These are phyloP conservation scores for Sceloporus undulatus DNA, from an alignment of 2,113 vertebrate species.

Conservation along the genomic window DNA sequence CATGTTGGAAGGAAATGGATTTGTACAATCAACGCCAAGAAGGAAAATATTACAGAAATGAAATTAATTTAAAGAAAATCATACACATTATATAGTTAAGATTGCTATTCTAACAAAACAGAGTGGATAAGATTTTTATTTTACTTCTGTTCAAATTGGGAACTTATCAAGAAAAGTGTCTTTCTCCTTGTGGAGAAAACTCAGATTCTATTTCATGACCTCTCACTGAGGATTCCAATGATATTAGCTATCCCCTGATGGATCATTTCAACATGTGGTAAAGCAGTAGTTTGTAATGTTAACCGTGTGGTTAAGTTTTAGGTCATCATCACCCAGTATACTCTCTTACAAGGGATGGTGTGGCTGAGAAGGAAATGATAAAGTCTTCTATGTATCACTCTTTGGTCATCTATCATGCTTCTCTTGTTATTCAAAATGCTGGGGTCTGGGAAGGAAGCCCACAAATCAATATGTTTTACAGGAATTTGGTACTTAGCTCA, in stretches of 20 bases:
- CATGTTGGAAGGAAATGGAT: background rate
- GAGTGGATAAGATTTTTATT: background rate
- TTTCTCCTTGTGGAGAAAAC: background rate
- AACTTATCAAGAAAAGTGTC: background rate
- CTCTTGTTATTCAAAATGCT: too few species aligned
- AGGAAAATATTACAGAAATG: constrained; percentile 36
- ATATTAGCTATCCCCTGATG: background rate
- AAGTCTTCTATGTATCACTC: background rate
- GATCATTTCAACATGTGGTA: background rate
- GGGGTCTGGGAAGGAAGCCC: too few species aligned
- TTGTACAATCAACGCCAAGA: constrained; percentile 4
- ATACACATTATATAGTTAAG: background rate
- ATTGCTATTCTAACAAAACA: background rate
- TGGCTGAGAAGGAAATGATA: background rate
- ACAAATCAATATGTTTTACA: too few species aligned
- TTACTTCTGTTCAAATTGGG: background rate
- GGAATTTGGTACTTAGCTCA: too few species aligned
- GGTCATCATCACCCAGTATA: background rate
- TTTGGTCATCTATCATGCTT: background rate
- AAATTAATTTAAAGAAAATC: background rate
- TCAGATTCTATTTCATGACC: constrained; percentile 38
- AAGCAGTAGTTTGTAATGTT: background rate
- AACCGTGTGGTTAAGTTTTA: background rate
- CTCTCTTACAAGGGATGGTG: background rate
- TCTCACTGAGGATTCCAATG: constrained; percentile 17